Percentiles rank a stretch among this genome's conserved stretches.
phyloP scores from a whole-genome alignment of 2,888 invertebrate genomes.

The Apodemia hepburni region DNA sequence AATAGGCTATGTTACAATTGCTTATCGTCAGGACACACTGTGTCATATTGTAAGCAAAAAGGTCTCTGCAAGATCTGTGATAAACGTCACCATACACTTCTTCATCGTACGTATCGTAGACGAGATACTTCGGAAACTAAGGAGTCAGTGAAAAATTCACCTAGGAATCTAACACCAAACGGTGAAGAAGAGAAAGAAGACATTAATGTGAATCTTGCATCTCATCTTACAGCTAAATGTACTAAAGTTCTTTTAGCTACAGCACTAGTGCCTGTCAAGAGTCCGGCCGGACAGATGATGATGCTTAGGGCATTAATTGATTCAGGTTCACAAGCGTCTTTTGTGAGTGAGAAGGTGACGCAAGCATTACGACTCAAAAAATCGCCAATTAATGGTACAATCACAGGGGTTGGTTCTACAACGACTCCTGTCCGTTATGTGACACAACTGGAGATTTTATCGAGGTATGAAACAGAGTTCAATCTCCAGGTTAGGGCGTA shows the following conservation, averaged over 20 bases:
- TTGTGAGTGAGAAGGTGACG: slow-evolving; percentile 31
- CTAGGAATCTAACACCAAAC: background rate
- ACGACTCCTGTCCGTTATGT: slow-evolving; percentile 23
- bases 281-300: slow-evolving; percentile 26
- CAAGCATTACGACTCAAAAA: slow-evolving; percentile 20
- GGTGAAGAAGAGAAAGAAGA: slow-evolving; percentile 6
- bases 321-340: slow-evolving; percentile 32
- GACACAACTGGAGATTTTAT: slow-evolving; percentile 22
- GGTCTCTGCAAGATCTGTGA: slow-evolving; percentile 2
- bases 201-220: slow-evolving; percentile 7
- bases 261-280: slow-evolving; percentile 29
- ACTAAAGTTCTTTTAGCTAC: slow-evolving; percentile 33
- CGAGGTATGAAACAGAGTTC: slow-evolving; percentile 11
- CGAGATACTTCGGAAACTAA: background rate
- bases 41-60: background rate
- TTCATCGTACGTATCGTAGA: background rate
- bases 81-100: slow-evolving; percentile 9
- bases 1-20: slow-evolving; percentile 25
- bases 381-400: slow-evolving; percentile 19
- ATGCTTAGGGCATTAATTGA: slow-evolving; percentile 34
- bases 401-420: slow-evolving; percentile 31
- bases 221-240: slow-evolving; percentile 23
- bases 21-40: slow-evolving; percentile 9
- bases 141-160: background rate
- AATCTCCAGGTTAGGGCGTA: slow-evolving; percentile 16